phyloP scores from a whole-genome alignment of 1,140 invertebrate species.

The Lamellibrachia luymesi region DNA sequence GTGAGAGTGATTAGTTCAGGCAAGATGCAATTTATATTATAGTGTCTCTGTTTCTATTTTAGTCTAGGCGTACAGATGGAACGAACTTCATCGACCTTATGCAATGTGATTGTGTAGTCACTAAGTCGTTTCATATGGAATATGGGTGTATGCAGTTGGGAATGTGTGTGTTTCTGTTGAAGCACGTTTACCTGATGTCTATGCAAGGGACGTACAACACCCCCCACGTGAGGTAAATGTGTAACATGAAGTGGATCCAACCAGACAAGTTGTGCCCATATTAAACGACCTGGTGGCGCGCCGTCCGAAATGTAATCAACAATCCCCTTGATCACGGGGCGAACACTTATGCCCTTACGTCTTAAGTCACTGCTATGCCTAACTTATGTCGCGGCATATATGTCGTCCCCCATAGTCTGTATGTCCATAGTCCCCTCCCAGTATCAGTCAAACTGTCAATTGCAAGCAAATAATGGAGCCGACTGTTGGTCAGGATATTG shows the following conservation, averaged over 20 bases:
- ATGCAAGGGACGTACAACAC: not conserved
- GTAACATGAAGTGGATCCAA: not conserved
- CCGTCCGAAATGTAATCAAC: not conserved
- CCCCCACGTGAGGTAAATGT: not conserved
- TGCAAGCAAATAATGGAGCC: not conserved
- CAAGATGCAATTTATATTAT: not conserved
- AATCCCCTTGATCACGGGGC: no score
- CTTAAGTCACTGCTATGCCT: no score
- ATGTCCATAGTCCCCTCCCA: no score
- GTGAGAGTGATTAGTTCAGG: not conserved
- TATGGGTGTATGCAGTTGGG: not conserved
- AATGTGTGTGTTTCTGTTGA: not conserved
- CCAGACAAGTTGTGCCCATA: not conserved
- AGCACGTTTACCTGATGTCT: not conserved
- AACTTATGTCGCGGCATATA: not conserved
- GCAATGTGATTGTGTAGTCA: not conserved
- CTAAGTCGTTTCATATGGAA: not conserved
- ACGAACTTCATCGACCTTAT: not conserved
- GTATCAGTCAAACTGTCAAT: not conserved
- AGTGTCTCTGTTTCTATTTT: slow-evolving; percentile 1
- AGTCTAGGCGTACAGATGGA: not conserved
- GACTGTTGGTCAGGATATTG: not conserved
- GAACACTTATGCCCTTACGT: no score
- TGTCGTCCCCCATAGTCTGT: not conserved
- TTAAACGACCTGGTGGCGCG: not conserved